Evolutionary conservation across 2,113 vertebrate genomes (phyloP).

Genomic region (Lagopus leucura): DNA sequence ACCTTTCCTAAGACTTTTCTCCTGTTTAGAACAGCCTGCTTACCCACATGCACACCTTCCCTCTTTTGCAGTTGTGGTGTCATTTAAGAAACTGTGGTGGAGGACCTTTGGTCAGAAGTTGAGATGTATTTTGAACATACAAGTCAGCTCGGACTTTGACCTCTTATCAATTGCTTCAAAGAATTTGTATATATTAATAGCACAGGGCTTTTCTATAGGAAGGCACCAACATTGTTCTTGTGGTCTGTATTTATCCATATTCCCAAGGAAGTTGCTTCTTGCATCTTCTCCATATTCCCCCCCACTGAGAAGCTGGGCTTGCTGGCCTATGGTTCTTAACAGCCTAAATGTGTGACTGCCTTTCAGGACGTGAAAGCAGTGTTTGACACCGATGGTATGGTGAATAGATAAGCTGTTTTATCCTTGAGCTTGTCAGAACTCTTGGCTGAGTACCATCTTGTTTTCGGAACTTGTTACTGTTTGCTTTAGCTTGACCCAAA

Average conservation of each 20-base stretch:
- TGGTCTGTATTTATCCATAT: accelerated
- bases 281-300: neutral
- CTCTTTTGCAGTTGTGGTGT: neutral
- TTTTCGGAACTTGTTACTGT: neutral
- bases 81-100: neutral
- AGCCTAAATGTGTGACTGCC: neutral
- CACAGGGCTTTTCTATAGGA: neutral
- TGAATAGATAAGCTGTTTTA: neutral
- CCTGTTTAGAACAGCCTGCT: neutral
- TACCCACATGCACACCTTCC: neutral
- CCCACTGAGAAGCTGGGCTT: neutral
- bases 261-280: accelerated
- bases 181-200: neutral
- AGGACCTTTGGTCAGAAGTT: neutral
- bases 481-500: neutral
- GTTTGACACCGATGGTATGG: neutral
- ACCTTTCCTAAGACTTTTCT: neutral
- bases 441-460: neutral
- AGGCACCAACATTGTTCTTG: neutral
- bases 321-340: neutral
- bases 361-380: neutral
- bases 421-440: neutral
- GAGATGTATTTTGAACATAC: neutral
- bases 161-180: neutral
- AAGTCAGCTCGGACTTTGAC: neutral